A percentile compares a stretch with the other conserved stretches of the same genome.
phyloP scores from a whole-genome alignment of 2,888 invertebrate species.

The Erynnis tages region DNA sequence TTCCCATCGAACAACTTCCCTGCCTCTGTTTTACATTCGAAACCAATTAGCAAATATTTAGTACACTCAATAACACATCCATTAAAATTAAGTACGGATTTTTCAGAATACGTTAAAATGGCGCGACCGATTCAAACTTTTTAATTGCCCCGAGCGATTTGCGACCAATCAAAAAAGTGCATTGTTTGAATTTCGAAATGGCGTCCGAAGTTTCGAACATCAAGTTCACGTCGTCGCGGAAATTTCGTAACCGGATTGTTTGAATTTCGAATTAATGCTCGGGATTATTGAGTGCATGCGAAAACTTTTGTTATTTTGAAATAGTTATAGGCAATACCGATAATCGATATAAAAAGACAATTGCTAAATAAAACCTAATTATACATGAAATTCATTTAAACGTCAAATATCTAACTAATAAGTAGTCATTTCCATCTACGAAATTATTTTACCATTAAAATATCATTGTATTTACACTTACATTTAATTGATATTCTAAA shows the following conservation, averaged over 20 bases:
- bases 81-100: conserved; percentile 8
- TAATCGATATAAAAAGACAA: no score
- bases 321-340: no score
- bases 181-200: conserved; percentile 68
- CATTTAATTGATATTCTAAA: no score
- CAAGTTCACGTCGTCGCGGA: conserved; percentile 57
- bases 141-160: conserved; percentile 71
- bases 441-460: no score
- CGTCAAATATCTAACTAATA: no score
- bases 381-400: no score
- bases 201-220: conserved; percentile 48
- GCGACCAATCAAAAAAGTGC: conserved; percentile 67
- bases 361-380: no score
- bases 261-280: conserved; percentile 53
- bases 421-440: no score
- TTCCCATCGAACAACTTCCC: conserved; percentile 1
- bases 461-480: no score
- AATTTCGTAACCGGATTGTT: conserved; percentile 46
- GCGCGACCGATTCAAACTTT: conserved; percentile 60
- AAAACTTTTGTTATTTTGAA: conserved; percentile 26
- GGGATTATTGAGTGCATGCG: conserved; percentile 51
- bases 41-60: conserved; percentile 24
- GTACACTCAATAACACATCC: conserved; percentile 24
- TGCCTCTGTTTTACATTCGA: conserved; percentile 7
- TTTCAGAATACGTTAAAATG: conserved; percentile 13